These are phyloP conservation scores for Empis livida DNA, from an alignment of 2,888 invertebrate species.

Conservation along the genomic window DNA sequence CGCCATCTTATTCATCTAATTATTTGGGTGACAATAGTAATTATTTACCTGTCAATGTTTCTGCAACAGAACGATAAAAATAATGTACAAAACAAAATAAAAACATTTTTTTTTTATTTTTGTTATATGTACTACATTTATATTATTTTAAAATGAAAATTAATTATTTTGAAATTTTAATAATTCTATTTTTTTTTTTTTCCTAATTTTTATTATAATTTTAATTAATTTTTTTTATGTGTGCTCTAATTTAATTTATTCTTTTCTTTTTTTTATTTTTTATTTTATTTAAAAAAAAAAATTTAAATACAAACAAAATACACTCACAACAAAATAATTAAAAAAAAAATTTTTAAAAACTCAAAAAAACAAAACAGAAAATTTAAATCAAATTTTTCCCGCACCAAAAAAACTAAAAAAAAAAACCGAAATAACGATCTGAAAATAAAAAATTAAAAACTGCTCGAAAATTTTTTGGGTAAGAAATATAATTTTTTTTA, in stretches of 20 bases:
- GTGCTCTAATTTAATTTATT: constrained; percentile 1
- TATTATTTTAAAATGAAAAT: not conserved
- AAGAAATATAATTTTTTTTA: constrained; percentile 1
- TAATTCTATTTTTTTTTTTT: not conserved
- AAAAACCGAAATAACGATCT: too few relatives aligned
- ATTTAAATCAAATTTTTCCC: not conserved
- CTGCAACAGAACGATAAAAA: constrained; percentile 5
- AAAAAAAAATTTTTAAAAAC: too few relatives aligned
- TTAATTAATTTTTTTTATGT: constrained; percentile 8
- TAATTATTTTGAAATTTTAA: not conserved
- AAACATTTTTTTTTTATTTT: constrained; percentile 6
- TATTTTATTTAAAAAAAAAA: too few relatives aligned
- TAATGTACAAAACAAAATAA: too few relatives aligned
- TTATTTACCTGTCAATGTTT: constrained; percentile 22
- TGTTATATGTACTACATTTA: constrained; percentile 3
- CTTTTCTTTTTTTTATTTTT: not conserved
- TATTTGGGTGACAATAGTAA: constrained; percentile 36
- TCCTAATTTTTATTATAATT: not conserved
- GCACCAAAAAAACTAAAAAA: too few relatives aligned
- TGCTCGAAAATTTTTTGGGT: constrained; percentile 7
- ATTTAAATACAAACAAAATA: not conserved
- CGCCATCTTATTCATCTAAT: constrained; percentile 38
- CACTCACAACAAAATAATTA: constrained; percentile 5
- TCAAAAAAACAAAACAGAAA: not conserved
- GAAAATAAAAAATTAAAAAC: constrained; percentile 2